Evolutionary conservation across 2,113 vertebrate species (phyloP), one percentile per base, ranked within the genome.

Genomic region (Paraplagusia blochii): DNA sequence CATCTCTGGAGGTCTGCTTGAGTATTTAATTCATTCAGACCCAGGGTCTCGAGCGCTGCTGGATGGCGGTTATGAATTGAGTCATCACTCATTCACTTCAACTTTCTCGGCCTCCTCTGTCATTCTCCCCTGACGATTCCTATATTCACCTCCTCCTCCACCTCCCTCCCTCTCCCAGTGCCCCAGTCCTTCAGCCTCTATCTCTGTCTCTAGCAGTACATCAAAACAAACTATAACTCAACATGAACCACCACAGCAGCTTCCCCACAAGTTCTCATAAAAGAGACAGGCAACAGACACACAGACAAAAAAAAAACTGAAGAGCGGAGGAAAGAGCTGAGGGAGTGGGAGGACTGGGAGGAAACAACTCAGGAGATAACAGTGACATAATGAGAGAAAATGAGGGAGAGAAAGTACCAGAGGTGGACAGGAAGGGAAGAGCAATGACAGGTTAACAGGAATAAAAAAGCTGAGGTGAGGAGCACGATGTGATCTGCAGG

Each of bases 161-260:
- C 55, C 51, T 44, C 33, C 16, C 11, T 44, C 15, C 43, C 58
- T 53, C 73, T 64, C 45, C 42, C 43, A 48, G 29, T 56, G 35
- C 34, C 69, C 64, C 50, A 5, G 58, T 61, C 56, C 59, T 68
- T 66, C 51, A 58, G 53, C 36, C 40, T 58, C 60, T 65, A 13
- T 76, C 66, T 74, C 68, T 65, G 57, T 83, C 84, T 67, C 53
- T 72, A 72, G 66, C 69, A 61, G 64, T 72, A 76, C 69, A 81
- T 84, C 73, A 81, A 85, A 87, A 87, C 82, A 85, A 85, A 80
- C 79, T 50, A 72, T 76, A 79, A 83, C 63, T 85, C 75, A 79
- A 66, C 58, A 70, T 49, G 74, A 76, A 71, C 77, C 76, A 66
- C 76, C 63, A 1, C 59, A 58, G 1, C 59, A 58, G 72, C 63